Evolutionary conservation across 1,140 invertebrate genomes (phyloP).

Genomic region (Cydia pomonella): DNA sequence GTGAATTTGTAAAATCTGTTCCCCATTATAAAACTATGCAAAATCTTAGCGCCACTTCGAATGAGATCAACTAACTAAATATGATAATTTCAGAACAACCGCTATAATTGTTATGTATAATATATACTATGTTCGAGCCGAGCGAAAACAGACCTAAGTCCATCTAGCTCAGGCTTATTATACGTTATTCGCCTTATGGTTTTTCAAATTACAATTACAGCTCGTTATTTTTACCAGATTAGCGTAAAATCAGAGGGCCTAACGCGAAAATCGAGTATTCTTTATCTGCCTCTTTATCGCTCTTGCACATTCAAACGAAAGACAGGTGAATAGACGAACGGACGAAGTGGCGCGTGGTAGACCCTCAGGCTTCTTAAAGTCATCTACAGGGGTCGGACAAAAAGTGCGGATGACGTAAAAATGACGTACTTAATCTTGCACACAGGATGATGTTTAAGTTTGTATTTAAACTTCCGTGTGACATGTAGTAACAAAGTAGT

Average conservation of each 20-base stretch:
- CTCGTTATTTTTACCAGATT: not conserved
- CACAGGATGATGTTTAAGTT: too few relatives aligned
- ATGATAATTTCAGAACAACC: not conserved
- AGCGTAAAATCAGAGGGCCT: not conserved
- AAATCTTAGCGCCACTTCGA: slow-evolving; percentile 12
- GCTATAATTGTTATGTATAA: not conserved
- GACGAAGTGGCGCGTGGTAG: too few relatives aligned
- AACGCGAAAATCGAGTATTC: too few relatives aligned
- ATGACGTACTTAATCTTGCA: too few relatives aligned
- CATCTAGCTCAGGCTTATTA: not conserved
- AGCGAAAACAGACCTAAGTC: not conserved
- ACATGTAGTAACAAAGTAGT: too few relatives aligned
- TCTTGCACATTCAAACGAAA: too few relatives aligned
- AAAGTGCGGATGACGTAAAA: too few relatives aligned
- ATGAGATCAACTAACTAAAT: slow-evolving; percentile 15
- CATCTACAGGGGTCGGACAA: too few relatives aligned
- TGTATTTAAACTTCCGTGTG: too few relatives aligned
- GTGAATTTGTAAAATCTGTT: not conserved
- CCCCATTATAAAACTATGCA: slow-evolving; percentile 5
- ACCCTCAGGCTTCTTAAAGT: too few relatives aligned
- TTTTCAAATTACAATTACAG: not conserved
- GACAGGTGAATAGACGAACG: too few relatives aligned
- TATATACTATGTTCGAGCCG: not conserved
- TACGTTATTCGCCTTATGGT: not conserved
- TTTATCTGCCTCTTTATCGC: too few relatives aligned